Base-by-base conservation (phyloP, 37 sponge, comb jelly and placozoan genomes). In the Cliona cf. orientalis region DNA sequence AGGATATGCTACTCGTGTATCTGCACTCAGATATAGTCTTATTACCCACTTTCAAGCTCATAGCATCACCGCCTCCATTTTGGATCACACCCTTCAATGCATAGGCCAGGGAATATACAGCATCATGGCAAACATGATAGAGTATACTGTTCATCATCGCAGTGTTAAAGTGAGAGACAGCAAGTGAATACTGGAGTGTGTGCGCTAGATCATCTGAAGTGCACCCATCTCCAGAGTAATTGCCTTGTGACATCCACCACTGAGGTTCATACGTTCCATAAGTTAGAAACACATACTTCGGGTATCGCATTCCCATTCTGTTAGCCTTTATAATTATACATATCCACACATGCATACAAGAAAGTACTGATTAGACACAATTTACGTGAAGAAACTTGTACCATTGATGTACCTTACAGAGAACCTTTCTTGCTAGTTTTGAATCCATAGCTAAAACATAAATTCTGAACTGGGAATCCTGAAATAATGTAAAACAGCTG, bases 381-480 rank as follows among this genome's bases (percentile, higher is more conserved):
- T n/a, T n/a, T n/a, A n/a, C n/a, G n/a, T n/a, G n/a, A n/a, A n/a
- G n/a, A n/a, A n/a, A n/a, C n/a, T n/a, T n/a, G n/a, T n/a, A n/a
- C n/a, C 53, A 49, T 14, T 19, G 14, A 23, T 62, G 32, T 12
- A 75, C 76, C 55, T 58, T 31, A 58, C 76, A 75, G 26, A 75
- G 35, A 12, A 58, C 2, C 4, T 28, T 14, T 19, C 62, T 12
- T 11, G 76, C 76, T 4, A 34, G 41, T 29, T 6, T 5, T n/a
- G 62, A 28, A 58, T 58, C 56, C 76, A 75, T 75, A 14, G 62
- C 60, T 28, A 75, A 62, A 58, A 75, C 22, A 25, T 31, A 58
- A 12, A 75, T 75, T 23, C 62, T 56, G 46, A 5, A 32, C 7
- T 58, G 29, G 56, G 22, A 11, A 5, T 75, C 76, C 76, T 75